These are phyloP conservation scores for Phrynocephalus guinanensis DNA, from an alignment of 2,797 vertebrate genomes.

Conservation along the genomic window DNA sequence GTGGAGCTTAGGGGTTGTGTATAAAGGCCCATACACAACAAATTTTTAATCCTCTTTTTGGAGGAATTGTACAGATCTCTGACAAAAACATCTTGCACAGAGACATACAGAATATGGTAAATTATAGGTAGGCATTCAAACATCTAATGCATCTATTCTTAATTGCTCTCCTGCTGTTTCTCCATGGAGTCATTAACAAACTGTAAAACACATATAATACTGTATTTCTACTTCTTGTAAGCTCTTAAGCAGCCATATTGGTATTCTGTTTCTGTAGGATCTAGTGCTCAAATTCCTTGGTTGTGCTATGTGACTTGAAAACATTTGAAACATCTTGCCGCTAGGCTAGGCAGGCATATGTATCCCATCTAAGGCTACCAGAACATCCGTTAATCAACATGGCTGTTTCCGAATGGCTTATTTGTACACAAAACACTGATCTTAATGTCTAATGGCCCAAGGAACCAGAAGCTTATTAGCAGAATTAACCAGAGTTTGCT, in stretches of 20 bases:
- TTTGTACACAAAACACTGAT: conserved; percentile 26
- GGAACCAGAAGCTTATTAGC: conserved; percentile 29
- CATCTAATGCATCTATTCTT: neutral
- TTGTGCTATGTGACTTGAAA: neutral
- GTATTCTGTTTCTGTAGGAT: neutral
- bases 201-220: neutral
- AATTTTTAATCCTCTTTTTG: neutral
- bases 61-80: neutral
- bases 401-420: conserved; percentile 28
- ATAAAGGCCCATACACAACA: too few relatives aligned
- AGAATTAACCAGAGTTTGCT: neutral
- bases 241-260: neutral
- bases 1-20: too few relatives aligned
- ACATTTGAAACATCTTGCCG: neutral
- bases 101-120: neutral
- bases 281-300: neutral
- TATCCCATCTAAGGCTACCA: neutral
- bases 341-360: neutral
- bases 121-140: neutral
- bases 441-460: conserved; percentile 35
- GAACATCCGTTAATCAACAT: conserved; percentile 30
- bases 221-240: neutral
- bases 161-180: neutral
- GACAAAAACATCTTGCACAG: neutral
- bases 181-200: neutral